Base-by-base conservation (phyloP, 2,888 invertebrate genomes). In the Glaucopsyche alexis region DNA sequence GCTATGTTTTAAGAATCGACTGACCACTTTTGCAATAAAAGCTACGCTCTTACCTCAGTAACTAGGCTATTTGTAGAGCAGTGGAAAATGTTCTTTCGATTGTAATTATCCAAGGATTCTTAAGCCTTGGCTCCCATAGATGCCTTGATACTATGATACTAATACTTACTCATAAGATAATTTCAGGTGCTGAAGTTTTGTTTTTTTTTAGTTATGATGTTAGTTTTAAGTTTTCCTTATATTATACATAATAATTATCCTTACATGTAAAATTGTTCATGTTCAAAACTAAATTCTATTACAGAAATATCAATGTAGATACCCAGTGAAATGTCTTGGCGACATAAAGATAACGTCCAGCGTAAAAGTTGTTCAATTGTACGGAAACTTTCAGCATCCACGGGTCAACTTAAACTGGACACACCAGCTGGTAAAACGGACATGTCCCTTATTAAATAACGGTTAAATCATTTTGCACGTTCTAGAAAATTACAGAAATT, bases 401-500 rank as follows among this genome's bases (percentile, higher is more conserved):
- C 29, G 60, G 60, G 29, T 38, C 60, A 29, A 2, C 11, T 11
- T 60, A 60, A 9, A 60, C 60, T 60, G 60, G 60, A 2, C 16
- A 60, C 13, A 11, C 29, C 60, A 29, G 60, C 29, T 38, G 14
- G 60, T 60, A 60, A 16, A 16, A 38, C 49, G 29, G 19, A 69
- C 69, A 47, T 69, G 67, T 67, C 42, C 45, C 45, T 69, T 69
- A 47, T 69, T 47, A 47, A 69, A 49, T 69, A 47, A 47, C 47
- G 13, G 47, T 45, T 47, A 66, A 66, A 40, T 16, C 49, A 67
- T 72, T 72, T 72, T 40, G 52, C 72, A 72, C 72, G 72, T 72
- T 42, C 67, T 16, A 72, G 38, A 67, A 66, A 52, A 67, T 67
- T 50, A 67, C 67, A 16, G 14, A 38, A 67, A 66, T 50, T 72